Evolutionary conservation across 1,140 invertebrate species (phyloP), one percentile per base, ranked within the genome.

Genomic region (Drosophila simulans): DNA sequence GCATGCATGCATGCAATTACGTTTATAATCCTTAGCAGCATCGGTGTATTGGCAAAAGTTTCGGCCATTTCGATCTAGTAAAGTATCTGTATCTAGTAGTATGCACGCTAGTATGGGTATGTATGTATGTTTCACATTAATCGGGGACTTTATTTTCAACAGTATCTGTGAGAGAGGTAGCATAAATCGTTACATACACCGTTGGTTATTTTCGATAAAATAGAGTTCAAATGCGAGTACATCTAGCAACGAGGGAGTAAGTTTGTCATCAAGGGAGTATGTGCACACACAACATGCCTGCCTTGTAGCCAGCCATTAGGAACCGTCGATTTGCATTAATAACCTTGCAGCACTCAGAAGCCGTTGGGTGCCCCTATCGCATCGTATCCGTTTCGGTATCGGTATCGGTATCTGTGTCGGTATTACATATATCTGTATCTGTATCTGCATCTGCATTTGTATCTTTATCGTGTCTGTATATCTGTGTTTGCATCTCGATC

Each of bases 251-350:
- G 68, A 51, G 68, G 68, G 31, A 56, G 52, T 74, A 31, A 39
- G 58, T 60, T 70, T 42, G 49, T 78, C 37, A 69, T 85, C 72
- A 63, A 62, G 76, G 77, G 83, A 85, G 62, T 73, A 59, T 82
- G 74, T 79, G 71, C 83, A 66, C 83, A 88, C 83, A 88, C 84
- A 88, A 80, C 81, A 89, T 80, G 83, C 66, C 83, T 82, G 83
- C 66, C 84, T 79, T 84, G 66, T 42, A 79, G 84, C 52, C 83
- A 88, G 84, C 79, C 79, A 83, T 83, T 86, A 88, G 83, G 83
- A 88, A 88, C 84, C 84, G 80, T 88, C 84, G 78, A 83, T 89
- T 78, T 88, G 78, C 79, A 88, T 76, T 84, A 76, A 52, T 77
- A 77, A 82, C 73, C 57, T 52, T 74, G 22, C 72, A 77, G 59